Conservation (phyloP, 2,113 vertebrate genomes). For the Vulpes vulpes region DNA sequence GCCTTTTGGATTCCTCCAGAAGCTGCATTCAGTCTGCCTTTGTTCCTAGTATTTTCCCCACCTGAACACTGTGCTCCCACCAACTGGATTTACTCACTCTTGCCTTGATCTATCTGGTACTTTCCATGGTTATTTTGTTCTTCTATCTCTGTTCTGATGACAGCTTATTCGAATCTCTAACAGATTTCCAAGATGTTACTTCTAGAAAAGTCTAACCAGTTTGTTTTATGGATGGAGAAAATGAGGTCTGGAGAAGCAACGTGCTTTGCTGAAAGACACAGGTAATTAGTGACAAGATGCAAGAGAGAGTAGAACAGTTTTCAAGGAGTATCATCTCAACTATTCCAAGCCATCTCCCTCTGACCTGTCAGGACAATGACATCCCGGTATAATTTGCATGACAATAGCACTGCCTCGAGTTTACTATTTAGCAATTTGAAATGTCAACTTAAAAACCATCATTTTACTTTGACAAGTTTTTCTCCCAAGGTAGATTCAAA, state of each 20-base stretch:
- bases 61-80: background rate
- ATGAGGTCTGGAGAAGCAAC: background rate
- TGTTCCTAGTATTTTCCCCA: background rate
- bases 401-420: background rate
- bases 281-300: background rate
- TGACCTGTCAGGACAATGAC: background rate
- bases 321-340: background rate
- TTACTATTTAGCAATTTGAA: background rate
- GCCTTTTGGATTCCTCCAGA: background rate
- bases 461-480: conserved; percentile 26
- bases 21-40: background rate
- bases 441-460: background rate
- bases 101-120: background rate
- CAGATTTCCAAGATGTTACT: background rate
- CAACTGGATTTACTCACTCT: background rate
- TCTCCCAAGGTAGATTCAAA: background rate
- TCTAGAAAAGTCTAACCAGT: background rate
- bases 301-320: background rate
- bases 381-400: background rate
- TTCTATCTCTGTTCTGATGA: background rate
- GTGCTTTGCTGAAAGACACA: background rate
- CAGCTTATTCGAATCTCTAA: background rate
- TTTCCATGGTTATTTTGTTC: background rate
- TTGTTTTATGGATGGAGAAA: background rate
- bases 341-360: background rate